These are phyloP conservation scores for Dasyprocta punctata DNA, from an alignment of 2,113 vertebrate species.

Conservation along the genomic window DNA sequence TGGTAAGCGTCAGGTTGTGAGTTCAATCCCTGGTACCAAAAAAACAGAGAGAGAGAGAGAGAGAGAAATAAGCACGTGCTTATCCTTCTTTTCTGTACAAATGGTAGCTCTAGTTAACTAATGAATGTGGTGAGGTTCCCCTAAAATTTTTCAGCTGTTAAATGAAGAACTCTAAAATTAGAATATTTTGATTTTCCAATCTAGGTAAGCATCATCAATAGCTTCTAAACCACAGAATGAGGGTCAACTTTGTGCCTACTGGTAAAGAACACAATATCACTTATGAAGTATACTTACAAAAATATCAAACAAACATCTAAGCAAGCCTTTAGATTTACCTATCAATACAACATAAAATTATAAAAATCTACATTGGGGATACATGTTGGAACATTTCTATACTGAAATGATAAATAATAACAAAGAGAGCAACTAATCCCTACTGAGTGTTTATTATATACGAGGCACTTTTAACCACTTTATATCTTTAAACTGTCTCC, in stretches of 20 bases:
- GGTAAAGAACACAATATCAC: neutral
- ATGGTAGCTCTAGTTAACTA: neutral
- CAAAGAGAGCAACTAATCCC: neutral
- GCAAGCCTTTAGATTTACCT: neutral
- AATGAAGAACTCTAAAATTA: slow-evolving; percentile 44
- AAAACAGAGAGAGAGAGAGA: no score
- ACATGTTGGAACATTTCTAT: neutral
- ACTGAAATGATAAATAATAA: slow-evolving; percentile 10
- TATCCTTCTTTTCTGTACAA: neutral
- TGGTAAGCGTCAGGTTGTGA: no score
- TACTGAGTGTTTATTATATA: neutral
- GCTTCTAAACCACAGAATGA: neutral
- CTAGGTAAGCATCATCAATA: neutral
- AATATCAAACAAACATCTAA: neutral
- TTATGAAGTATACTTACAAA: neutral
- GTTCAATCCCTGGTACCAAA: no score
- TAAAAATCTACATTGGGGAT: neutral
- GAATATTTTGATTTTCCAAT: neutral
- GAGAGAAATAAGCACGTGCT: neutral
- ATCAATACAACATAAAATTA: neutral
- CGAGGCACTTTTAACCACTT: neutral
- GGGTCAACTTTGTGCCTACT: neutral
- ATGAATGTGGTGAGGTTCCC: neutral
- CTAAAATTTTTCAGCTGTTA: neutral
- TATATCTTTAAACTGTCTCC: neutral